Evolutionary conservation across 2,888 invertebrate species (phyloP).

Genomic region (Phasia obesa): DNA sequence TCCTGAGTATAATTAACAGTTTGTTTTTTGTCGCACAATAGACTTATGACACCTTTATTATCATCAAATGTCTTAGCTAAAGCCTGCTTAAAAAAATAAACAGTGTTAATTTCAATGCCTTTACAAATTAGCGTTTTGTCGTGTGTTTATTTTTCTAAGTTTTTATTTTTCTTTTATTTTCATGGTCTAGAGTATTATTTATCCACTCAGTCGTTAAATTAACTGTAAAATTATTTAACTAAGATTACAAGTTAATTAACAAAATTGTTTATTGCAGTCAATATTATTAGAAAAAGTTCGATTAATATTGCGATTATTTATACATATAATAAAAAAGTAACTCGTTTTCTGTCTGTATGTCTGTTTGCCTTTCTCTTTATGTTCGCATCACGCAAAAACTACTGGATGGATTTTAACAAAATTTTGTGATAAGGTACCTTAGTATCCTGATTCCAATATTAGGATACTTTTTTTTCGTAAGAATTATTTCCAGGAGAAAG

Average conservation of each 20-base stretch:
- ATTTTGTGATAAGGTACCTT: no score
- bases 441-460: no score
- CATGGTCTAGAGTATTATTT: slow-evolving; percentile 2
- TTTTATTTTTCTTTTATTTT: slow-evolving; percentile 14
- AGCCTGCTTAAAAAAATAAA: slow-evolving; percentile 13
- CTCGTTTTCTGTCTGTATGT: no score
- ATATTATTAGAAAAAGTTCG: no score
- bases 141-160: slow-evolving; percentile 33
- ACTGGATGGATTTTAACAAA: no score
- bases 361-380: no score
- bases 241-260: background rate
- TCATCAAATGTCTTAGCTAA: background rate
- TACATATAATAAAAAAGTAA: no score
- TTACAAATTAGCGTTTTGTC: slow-evolving; percentile 54
- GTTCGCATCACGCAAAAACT: no score
- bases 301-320: no score
- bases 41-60: slow-evolving; percentile 11
- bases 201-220: slow-evolving; percentile 16
- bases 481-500: no score
- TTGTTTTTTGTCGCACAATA: slow-evolving; percentile 4
- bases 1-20: background rate
- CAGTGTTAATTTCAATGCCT: slow-evolving; percentile 56
- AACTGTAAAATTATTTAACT: slow-evolving; percentile 23
- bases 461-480: no score
- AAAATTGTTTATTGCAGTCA: no score